Base-by-base conservation (phyloP, 92 coral and sea anemone genomes). In the Virgularia gustaviana region DNA sequence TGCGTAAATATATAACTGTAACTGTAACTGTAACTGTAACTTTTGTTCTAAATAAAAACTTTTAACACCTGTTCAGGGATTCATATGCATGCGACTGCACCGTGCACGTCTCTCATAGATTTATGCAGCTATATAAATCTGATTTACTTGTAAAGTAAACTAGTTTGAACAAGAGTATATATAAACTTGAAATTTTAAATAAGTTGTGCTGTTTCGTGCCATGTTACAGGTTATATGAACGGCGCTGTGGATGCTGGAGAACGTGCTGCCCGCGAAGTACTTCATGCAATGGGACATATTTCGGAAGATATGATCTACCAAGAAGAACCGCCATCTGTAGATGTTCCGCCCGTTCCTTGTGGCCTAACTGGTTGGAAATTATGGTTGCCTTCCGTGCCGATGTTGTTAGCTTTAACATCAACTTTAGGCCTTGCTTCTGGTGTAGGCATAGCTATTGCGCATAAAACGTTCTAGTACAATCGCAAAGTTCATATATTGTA, bases 191-290 rank as follows among this genome's bases (percentile, higher is more conserved):
- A 28, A 22, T 6, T 64, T 64, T 0, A 39, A 2, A 8, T 12
- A 39, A 43, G 16, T 0, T 39, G 8, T 39, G 45, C 8, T 15
- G 4, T 36, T 18, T 22, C 49, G 12, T 35, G 20, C 10, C 12
- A 19, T n/a, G 1, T 41, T 41, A 8, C 71, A 92, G 98, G 98
- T 3, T 92, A 89, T 75, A 92, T 92, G 98, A 88, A 89, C 74
- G 98, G 98, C 10, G 98, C 98, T 9, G 98, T 92, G 0, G 92
- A 92, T 29, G 90, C 98, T 28, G 98, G 98, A 0, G 98, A 92
- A 39, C 85, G 98, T 51, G 96, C 98, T 20, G 98, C 98, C n/a
- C 71, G 98, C 66, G 96, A 92, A 64, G 94, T 92, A 28, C 88
- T 92, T 15, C 75, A 78, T 65, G 82, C 87, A 7, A 89, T 92